Percentiles rank a stretch among this genome's conserved stretches.
Conservation (phyloP, 1,140 invertebrate species). For the Pseudomyrmex sp. region DNA sequence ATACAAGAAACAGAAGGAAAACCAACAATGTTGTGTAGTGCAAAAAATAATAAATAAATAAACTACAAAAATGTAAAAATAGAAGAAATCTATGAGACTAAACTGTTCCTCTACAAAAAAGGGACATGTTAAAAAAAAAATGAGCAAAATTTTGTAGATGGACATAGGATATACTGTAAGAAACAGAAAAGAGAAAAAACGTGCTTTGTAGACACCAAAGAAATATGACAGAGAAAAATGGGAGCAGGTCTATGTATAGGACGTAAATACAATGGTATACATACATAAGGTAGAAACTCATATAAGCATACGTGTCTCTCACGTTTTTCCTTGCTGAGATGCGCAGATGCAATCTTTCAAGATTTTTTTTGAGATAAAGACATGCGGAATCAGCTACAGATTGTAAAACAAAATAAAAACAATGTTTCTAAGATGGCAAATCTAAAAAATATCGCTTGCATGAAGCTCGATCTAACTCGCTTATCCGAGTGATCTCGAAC, state of each 20-base stretch:
- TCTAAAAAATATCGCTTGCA: neutral
- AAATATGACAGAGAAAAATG: slow-evolving; percentile 12
- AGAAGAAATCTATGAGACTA: neutral
- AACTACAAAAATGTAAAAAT: neutral
- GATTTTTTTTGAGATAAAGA: slow-evolving; percentile 8
- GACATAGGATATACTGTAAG: neutral
- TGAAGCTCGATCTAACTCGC: slow-evolving; percentile 36
- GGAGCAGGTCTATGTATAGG: slow-evolving; percentile 9
- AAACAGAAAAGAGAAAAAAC: slow-evolving; percentile 10
- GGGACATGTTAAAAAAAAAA: neutral
- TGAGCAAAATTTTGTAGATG: neutral
- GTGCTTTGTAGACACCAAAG: slow-evolving; percentile 7
- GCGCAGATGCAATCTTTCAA: neutral
- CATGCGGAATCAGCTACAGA: neutral
- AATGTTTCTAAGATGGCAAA: neutral
- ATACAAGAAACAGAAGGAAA: neutral
- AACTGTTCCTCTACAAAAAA: too few relatives aligned
- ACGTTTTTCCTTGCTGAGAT: neutral
- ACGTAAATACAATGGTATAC: slow-evolving; percentile 4
- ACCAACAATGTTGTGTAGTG: neutral
- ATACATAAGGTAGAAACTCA: neutral
- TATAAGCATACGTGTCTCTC: neutral
- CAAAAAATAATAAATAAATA: neutral
- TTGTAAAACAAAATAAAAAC: slow-evolving; percentile 29
- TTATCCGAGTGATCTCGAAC: slow-evolving; percentile 37